Evolutionary conservation across 2,888 invertebrate genomes (phyloP), one percentile per base, ranked within the genome.

Genomic region (Luperina nickerlii): DNA sequence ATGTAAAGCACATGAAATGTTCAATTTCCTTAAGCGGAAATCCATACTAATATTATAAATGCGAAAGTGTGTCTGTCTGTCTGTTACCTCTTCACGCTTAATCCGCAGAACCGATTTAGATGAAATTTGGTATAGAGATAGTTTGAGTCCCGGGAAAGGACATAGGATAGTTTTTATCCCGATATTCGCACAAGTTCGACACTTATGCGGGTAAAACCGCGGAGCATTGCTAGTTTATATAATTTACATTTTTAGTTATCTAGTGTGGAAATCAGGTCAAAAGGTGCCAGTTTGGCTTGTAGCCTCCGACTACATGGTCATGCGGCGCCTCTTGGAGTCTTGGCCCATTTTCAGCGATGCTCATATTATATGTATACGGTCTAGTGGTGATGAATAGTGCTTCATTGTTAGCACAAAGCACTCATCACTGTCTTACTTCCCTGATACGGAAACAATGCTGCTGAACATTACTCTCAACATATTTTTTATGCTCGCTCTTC

Each of bases 361-460:
- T 65, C 42, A 77, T 32, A 32, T 32, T 32, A 32, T 32, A 32
- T 32, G 32, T 32, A 32, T 54, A 84, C 45, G 80, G 68, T 73
- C 68, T 63, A 48, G 62, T 65, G 27, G 27, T 74, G 42, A 72
- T 74, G 80, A 74, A 76, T 38, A 87, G 74, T 65, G 62, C 72
- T 60, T 24, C 54, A 38, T 45, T 71, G 32, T 54, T 62, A 62
- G 27, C 70, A 86, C 86, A 77, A 81, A 76, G 73, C 69, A 27
- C 71, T 76, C 66, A 76, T 84, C 75, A 76, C 71, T 81, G 24
- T 74, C 60, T 72, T 76, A 69, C 67, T 73, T 76, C 48, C 57
- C 38, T 20, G 57, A 38, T 65, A 67, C 8, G 8, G 62, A 65
- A 71, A 67, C 80, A 77, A 71, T 69, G 42, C 66, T 69, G 42